Evolutionary conservation across 2,888 invertebrate genomes (phyloP), one percentile per base, ranked within the genome.

Genomic region (Griposia aprilina): DNA sequence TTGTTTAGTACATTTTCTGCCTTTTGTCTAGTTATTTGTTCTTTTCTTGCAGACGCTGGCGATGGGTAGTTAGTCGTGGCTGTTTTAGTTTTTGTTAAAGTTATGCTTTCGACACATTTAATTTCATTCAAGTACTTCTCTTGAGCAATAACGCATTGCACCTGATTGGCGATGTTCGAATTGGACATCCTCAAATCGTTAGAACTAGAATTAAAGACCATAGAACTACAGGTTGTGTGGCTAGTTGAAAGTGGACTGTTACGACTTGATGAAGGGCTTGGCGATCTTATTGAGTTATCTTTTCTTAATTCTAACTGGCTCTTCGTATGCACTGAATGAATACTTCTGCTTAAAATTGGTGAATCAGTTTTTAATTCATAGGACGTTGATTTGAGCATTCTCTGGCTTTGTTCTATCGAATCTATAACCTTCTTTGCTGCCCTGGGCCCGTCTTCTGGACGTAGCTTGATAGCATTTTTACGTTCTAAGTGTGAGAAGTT

Each of bases 101-200:
- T 95, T 74, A 97, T 95, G 85, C 92, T 97, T 92, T 97, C 97
- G 5, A 96, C 97, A 87, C 96, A 97, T 90, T 95, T 96, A 0
- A 97, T 93, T 93, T 97, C 97, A 81, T 96, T 97, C 63, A 97
- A 92, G 88, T 96, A 97, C 89, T 96, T 97, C 78, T 97, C 97
- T 94, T 97, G 97, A 78, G 97, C 97, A 92, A 97, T 97, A 50
- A 97, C 97, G 84, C 96, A 97, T 90, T 97, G 97, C 13, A 97
- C 96, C 90, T 95, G 95, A 88, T 97, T 96, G 71, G 95, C 92
- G 74, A 96, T 96, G 82, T 96, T 97, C 50, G 97, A 97, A 90
- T 93, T 97, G 48, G 97, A 97, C 93, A 95, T 97, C 91, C 96
- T 94, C 87, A 97, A 92, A 84, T 97, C 96, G 79, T 96, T 97